phyloP scores from a whole-genome alignment of 2,113 vertebrate species.

The Ovis canadensis region DNA sequence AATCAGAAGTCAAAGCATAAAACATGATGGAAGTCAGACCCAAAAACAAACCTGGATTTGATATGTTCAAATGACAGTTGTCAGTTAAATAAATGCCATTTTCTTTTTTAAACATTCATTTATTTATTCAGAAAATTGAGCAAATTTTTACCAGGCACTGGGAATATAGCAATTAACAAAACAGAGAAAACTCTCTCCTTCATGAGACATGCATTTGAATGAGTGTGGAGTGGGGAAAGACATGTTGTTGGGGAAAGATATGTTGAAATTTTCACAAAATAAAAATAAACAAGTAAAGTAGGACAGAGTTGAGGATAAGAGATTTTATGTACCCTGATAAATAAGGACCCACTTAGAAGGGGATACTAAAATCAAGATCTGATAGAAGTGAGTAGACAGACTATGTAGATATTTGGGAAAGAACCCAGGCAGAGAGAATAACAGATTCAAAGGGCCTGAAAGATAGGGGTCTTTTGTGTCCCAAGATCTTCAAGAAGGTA shows the following conservation, averaged over 20 bases:
- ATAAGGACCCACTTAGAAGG: not conserved
- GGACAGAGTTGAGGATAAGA: not conserved
- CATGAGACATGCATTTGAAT: not conserved
- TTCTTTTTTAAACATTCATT: not conserved
- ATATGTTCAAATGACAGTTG: not conserved
- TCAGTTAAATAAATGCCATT: not conserved
- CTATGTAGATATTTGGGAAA: not conserved
- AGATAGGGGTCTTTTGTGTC: not conserved
- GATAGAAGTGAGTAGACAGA: not conserved
- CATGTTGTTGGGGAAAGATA: not conserved
- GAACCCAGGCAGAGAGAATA: not conserved
- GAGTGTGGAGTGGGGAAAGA: fast-evolving
- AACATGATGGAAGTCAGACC: not conserved
- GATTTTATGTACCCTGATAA: not conserved
- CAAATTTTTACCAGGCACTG: not conserved
- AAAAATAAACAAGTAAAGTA: not conserved
- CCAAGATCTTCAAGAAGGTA: not conserved
- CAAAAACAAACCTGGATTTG: not conserved
- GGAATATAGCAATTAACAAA: not conserved
- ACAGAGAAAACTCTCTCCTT: not conserved
- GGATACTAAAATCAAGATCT: not conserved
- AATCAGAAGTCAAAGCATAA: not conserved
- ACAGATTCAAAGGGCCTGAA: not conserved
- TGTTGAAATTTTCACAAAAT: not conserved
- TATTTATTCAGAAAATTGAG: not conserved